These are phyloP conservation scores for Pungitius pungitius DNA, from an alignment of 2,113 vertebrate species.

Conservation along the genomic window DNA sequence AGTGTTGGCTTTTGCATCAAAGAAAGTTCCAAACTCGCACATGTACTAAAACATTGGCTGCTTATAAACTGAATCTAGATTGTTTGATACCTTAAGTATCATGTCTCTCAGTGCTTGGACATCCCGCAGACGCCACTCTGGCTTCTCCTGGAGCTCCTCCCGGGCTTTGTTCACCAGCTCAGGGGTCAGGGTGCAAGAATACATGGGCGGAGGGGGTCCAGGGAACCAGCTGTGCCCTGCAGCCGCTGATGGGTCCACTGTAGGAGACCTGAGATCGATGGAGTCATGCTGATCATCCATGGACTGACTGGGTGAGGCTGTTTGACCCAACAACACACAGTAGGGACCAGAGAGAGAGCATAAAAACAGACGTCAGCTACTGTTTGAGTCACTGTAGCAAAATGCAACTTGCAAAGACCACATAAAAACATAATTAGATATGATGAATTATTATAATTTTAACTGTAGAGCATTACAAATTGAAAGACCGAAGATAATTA, in stretches of 20 bases:
- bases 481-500: background rate
- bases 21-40: background rate
- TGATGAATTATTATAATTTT: background rate
- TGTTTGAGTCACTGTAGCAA: background rate
- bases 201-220: slow-evolving; percentile 79
- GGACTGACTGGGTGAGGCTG: slow-evolving; percentile 66
- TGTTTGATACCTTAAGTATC: slow-evolving; percentile 84
- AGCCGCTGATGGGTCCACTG: slow-evolving; percentile 75
- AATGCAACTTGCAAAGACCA: background rate
- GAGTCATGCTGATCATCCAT: slow-evolving; percentile 92
- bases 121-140: slow-evolving; percentile 94
- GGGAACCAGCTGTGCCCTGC: slow-evolving; percentile 77
- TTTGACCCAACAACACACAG: slow-evolving; percentile 9
- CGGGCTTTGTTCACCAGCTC: slow-evolving; percentile 93
- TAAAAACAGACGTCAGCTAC: background rate
- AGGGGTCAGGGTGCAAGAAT: slow-evolving; percentile 89
- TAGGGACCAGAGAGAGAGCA: background rate
- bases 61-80: background rate
- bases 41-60: background rate
- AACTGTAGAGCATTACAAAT: background rate
- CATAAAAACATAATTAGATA: background rate
- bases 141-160: slow-evolving; percentile 97
- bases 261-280: slow-evolving; percentile 81
- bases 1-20: background rate
- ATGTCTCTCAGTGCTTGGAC: slow-evolving; percentile 96